Evolutionary conservation across 1,140 invertebrate species (phyloP), one percentile per base, ranked within the genome.

Genomic region (Rhagoletis pomonella): DNA sequence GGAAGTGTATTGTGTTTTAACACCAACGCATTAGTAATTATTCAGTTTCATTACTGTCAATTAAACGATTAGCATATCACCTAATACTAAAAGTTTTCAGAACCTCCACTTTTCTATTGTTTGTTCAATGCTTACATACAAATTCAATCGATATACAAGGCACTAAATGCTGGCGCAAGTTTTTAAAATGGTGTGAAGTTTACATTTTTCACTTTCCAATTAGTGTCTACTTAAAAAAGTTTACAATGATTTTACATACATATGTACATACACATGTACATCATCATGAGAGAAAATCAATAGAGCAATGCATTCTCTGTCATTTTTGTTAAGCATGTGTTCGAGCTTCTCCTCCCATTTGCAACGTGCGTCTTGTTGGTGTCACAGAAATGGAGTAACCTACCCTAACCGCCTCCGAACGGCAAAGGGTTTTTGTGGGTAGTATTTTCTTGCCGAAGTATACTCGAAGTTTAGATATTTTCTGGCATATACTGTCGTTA

Each of bases 31-130:
- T 81, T 55, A 55, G n/a, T 55, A 81, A 81, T 29, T 81, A 17
- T 81, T 55, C 17, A 55, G n/a, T n/a, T 55, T 55, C 73, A 81
- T 81, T 81, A 81, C 12, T 81, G 47, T 81, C 73, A 81, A 81
- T 81, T 81, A 81, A 81, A 44, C 47, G 19, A 17, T 58, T 81
- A 81, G 73, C 50, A 81, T 19, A 81, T 10, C 73, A n/a, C 47
- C 55, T 55, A n/a, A 81, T 50, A 5, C 44, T 77, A 50, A 50
- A 19, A 17, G 14, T 69, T 19, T 77, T 19, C 17, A 14, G 3
- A 17, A 77, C 19, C 17, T 6, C 3, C 73, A 50, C 47, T 81
- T 81, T 55, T 10, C 47, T 81, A 81, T 81, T 55, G n/a, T 55
- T 19, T 50, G 42, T 81, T 7, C 7, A 29, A 55, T 81, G 9